Evolutionary conservation across 2,113 vertebrate species (phyloP), one percentile per base, ranked within the genome.

Genomic region (Anoplopoma fimbria): DNA sequence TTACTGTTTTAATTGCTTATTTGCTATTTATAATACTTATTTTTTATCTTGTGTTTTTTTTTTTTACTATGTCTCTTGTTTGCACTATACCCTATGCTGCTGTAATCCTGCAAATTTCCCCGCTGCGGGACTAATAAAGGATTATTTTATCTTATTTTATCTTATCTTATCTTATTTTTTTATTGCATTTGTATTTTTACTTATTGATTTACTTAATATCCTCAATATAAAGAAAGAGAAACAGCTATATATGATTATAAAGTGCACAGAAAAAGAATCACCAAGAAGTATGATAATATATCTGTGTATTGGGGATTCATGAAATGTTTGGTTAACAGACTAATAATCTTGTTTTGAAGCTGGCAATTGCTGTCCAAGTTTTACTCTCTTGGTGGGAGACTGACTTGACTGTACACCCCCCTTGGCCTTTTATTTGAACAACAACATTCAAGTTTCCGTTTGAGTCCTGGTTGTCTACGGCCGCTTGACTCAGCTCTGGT

Each of bases 381-480:
- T 0, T 7, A 57, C 33, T 60, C 25, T 42, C 17, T 25, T 33
- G 23, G 9, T 36, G 47, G 61, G n/a, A 53, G 45, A 4, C 15
- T 15, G 60, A 53, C 47, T 47, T 25, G 0, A 33, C 4, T n/a
- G 25, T n/a, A 1, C 17, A 17, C 5, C 2, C 9, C 9, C 8
- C 2, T 2, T 3, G 6, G 6, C 13, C 13, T 58, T 80, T 85
- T 70, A 80, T 61, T 76, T 40, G 25, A 61, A 27, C 0, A 2
- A 19, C 9, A 64, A 23, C 5, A 34, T 17, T 3, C 2, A 3
- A 14, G 34, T 73, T 62, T 72, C 53, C 23, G 29, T 29, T 45
- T n/a, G 0, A 4, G 0, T 5, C 2, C 14, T 36, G 21, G 0
- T 6, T 8, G n/a, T 38, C 33, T 9, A 0, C 6, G 1, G 9